Percentiles rank a stretch among this genome's conserved stretches.
Evolutionary conservation across 1,140 invertebrate species (phyloP).

Genomic region (Aphis craccivora): DNA sequence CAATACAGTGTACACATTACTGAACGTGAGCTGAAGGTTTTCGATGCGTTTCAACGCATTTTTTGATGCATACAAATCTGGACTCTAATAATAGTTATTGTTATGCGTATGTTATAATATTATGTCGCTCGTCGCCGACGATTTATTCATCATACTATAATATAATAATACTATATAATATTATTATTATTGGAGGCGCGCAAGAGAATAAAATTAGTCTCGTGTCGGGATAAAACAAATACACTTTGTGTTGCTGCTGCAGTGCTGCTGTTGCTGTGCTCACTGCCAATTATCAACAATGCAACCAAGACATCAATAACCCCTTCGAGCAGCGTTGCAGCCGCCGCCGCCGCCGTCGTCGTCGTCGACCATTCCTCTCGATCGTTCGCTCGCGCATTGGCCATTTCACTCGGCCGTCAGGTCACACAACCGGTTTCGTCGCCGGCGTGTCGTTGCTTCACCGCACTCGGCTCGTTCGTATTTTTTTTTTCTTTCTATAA

Average conservation of each 20-base stretch:
- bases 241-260: neutral
- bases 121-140: neutral
- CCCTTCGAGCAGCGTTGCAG: neutral
- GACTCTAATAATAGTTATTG: neutral
- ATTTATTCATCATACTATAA: neutral
- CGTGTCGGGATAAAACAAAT: neutral
- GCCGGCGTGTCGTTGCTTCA: slow-evolving; percentile 30
- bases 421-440: slow-evolving; percentile 52
- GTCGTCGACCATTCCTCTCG: neutral
- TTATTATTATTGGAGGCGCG: neutral
- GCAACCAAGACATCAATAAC: slow-evolving; percentile 57
- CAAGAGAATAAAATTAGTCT: neutral
- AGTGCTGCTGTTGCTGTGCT: neutral
- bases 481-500: neutral
- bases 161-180: neutral
- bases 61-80: too few relatives aligned
- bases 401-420: slow-evolving; percentile 52
- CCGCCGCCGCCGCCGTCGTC: too few relatives aligned
- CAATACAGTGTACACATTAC: too few relatives aligned
- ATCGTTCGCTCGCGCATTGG: slow-evolving; percentile 32
- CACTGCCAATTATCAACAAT: slow-evolving; percentile 49
- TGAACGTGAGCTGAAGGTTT: too few relatives aligned
- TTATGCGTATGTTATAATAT: neutral
- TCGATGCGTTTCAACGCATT: too few relatives aligned
- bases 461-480: neutral